phyloP scores from a whole-genome alignment of 2,797 vertebrate species.

The Rhinella marina region DNA sequence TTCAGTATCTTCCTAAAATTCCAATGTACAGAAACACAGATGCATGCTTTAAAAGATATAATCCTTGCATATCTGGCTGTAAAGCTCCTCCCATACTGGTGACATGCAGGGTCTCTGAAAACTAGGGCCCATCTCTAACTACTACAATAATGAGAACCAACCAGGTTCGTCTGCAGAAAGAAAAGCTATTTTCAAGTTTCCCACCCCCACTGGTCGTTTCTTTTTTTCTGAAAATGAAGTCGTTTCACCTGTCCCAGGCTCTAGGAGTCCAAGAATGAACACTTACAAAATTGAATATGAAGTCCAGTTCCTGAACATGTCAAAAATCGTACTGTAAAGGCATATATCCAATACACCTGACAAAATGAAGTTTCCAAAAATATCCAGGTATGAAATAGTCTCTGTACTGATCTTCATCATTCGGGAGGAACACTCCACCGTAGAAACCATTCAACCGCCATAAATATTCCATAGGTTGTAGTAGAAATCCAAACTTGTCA shows the following conservation, averaged over 20 bases:
- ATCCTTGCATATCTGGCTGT: background rate
- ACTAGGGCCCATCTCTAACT: conserved; percentile 38
- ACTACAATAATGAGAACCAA: conserved; percentile 30
- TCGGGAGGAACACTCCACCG: background rate
- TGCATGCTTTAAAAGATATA: background rate
- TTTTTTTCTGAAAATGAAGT: conserved; percentile 3
- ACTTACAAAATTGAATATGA: background rate
- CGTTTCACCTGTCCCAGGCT: conserved; percentile 41
- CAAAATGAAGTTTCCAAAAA: background rate
- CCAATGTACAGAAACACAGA: background rate
- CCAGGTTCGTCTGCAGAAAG: conserved; percentile 30
- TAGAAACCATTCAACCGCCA: conserved; percentile 21
- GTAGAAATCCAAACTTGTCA: conserved; percentile 30
- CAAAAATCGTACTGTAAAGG: background rate
- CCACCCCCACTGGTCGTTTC: conserved; percentile 20
- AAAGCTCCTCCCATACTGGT: conserved; percentile 53
- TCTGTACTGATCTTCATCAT: conserved; percentile 12
- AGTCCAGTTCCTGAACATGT: background rate
- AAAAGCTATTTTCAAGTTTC: conserved; percentile 14
- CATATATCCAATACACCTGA: conserved; percentile 27
- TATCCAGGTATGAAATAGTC: conserved; percentile 17
- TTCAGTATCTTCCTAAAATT: background rate
- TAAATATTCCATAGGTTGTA: background rate
- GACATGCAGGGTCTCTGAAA: conserved; percentile 49
- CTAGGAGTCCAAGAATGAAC: background rate